Base-by-base conservation (phyloP, 23 tunicate species). In the Diplosoma virens region DNA sequence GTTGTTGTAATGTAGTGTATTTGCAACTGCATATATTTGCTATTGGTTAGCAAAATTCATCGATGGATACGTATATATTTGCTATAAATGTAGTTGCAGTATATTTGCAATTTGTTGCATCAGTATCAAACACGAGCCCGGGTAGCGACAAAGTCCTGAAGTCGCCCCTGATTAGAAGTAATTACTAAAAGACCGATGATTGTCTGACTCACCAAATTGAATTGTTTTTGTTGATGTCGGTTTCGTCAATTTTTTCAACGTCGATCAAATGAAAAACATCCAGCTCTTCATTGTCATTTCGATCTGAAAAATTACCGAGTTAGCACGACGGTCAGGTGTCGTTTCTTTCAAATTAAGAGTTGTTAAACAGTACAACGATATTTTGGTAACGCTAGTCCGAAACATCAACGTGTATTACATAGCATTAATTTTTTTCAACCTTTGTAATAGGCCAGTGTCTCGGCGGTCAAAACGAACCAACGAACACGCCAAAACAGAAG, bases 391-490 rank as follows among this genome's bases (percentile, higher is more conserved):
- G 14, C 50, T 41, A 14, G n/a, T n/a, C n/a, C 50, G 9, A 7
- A 41, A 41, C 14, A 41, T 41, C 50, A 41, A 9, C 14, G 50
- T 7, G 50, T 41, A 7, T 41, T 41, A 41, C 50, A 41, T 41
- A 41, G 14, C 14, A 9, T 7, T 7, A 41, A 41, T 7, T 41
- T 7, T 14, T 41, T 9, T 9, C 14, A 41, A 83, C 88, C 89
- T 59, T 65, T 82, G 54, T 77, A 89, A 61, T 78, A 89, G 46
- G 63, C 21, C 0, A 89, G 81, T 0, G 77, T 55, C 18, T 64
- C 75, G 23, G 75, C 71, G 36, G 50, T 82, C 7, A 90, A 41
- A 17, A 90, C 83, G 58, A 90, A 84, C 97, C 97, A 90, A 5
- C 90, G 54, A 2, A 52, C 66, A 1, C 83, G 72, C 82, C 82